These are phyloP conservation scores for Tenthredo notha DNA, from an alignment of 2,888 invertebrate genomes.

Conservation along the genomic window DNA sequence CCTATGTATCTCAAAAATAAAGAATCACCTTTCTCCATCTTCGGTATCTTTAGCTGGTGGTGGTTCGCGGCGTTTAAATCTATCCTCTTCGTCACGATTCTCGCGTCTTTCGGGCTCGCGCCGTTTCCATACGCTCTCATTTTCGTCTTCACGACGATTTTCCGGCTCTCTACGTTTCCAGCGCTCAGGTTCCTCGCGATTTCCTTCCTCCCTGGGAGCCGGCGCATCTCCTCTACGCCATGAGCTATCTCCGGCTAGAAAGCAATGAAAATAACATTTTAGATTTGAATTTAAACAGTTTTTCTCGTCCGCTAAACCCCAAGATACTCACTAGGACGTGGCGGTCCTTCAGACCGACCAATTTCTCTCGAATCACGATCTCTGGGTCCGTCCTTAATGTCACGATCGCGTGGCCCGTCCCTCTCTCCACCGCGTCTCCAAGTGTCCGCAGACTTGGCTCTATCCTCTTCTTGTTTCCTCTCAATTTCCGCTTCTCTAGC, in stretches of 20 bases:
- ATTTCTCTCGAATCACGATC: conserved; percentile 54
- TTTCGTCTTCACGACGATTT: conserved; percentile 53
- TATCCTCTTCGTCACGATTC: conserved; percentile 27
- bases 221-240: conserved; percentile 61
- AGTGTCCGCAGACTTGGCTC: conserved; percentile 60
- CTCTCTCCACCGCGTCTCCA: conserved; percentile 63
- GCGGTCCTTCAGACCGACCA: conserved; percentile 12
- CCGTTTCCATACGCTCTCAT: conserved; percentile 17
- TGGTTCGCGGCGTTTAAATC: conserved; percentile 33
- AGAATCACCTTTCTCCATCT: conserved; percentile 29
- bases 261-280: not conserved
- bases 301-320: not conserved
- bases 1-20: not conserved
- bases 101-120: conserved; percentile 50
- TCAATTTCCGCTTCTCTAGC: conserved; percentile 88
- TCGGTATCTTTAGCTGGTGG: conserved; percentile 14
- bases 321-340: conserved; percentile 37
- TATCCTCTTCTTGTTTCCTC: conserved; percentile 81
- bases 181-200: conserved; percentile 59
- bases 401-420: conserved; percentile 57
- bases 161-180: conserved; percentile 59
- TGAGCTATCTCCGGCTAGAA: conserved; percentile 56
- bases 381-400: conserved; percentile 57
- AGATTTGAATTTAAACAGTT: not conserved
- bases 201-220: conserved; percentile 54